These are phyloP conservation scores for Pseudobourletiella spinata DNA, from an alignment of 1,140 invertebrate genomes.

Conservation along the genomic window DNA sequence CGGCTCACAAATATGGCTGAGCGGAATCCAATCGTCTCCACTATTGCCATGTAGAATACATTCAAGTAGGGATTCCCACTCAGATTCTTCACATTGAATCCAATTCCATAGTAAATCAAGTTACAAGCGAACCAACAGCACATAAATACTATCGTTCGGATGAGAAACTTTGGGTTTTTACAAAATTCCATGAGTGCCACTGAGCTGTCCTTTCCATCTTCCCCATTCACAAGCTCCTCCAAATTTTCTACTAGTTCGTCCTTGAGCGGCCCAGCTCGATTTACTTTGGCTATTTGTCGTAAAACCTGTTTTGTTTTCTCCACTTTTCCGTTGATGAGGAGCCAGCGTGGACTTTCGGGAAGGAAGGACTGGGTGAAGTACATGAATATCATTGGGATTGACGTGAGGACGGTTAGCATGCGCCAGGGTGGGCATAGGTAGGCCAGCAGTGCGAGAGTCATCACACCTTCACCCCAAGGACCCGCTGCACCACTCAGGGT, in stretches of 20 bases:
- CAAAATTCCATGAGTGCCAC: background rate
- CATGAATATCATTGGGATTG: slow-evolving; percentile 10
- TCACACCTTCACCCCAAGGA: slow-evolving; percentile 17
- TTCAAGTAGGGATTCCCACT: slow-evolving; percentile 23
- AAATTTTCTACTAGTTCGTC: slow-evolving; percentile 3
- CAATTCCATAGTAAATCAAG: slow-evolving; percentile 22
- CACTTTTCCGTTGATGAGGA: slow-evolving; percentile 15
- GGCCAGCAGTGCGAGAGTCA: slow-evolving; percentile 6
- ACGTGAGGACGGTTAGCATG: background rate
- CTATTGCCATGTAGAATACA: slow-evolving; percentile 10
- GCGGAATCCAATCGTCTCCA: slow-evolving; percentile 7
- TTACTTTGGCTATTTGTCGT: slow-evolving; percentile 23
- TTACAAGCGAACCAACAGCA: slow-evolving; percentile 3
- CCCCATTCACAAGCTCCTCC: background rate
- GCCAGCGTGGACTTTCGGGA: slow-evolving; percentile 29
- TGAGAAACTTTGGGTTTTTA: background rate
- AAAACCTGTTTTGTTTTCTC: slow-evolving; percentile 26
- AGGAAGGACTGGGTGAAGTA: slow-evolving; percentile 14
- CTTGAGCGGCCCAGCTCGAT: background rate
- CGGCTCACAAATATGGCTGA: slow-evolving; percentile 7
- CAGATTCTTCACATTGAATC: slow-evolving; percentile 21
- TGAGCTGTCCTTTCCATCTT: background rate
- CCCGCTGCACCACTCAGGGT: slow-evolving; percentile 8
- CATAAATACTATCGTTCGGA: slow-evolving; percentile 16
- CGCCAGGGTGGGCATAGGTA: slow-evolving; percentile 10